Percentiles rank a stretch among this genome's conserved stretches.
These are phyloP conservation scores for Megalurothrips usitatus DNA, from an alignment of 2,888 invertebrate species.

Conservation along the genomic window DNA sequence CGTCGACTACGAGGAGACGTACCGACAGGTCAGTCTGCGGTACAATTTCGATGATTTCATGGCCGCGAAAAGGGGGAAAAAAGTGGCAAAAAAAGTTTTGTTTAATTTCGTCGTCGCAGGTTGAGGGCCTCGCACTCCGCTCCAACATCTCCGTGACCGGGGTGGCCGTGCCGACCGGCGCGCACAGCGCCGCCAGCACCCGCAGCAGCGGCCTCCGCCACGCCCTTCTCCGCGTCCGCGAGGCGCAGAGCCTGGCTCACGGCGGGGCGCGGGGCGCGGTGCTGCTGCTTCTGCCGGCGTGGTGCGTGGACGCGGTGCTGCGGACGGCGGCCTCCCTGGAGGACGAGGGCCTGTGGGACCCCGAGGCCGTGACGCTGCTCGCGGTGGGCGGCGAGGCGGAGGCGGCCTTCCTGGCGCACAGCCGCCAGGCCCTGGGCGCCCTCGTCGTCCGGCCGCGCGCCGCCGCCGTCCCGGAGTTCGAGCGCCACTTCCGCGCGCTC, in stretches of 20 bases:
- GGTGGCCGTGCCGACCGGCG: constrained; percentile 27
- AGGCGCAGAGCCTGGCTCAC: neutral
- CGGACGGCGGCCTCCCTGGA: constrained; percentile 33
- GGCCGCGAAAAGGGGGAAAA: no score
- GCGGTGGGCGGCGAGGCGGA: constrained; percentile 33
- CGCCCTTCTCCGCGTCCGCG: neutral
- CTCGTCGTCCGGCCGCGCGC: constrained; percentile 35
- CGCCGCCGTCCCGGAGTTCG: constrained; percentile 39
- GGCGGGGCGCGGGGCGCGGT: constrained; percentile 30
- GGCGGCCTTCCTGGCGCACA: constrained; percentile 31
- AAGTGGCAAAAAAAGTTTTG: neutral
- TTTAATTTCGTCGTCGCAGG: neutral
- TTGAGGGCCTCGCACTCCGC: neutral
- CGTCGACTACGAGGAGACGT: constrained; percentile 36
- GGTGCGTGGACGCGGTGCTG: constrained; percentile 34
- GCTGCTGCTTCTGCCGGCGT: constrained; percentile 35
- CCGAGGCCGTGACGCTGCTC: constrained; percentile 35
- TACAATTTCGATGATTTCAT: no score
- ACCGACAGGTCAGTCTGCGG: constrained; percentile 16
- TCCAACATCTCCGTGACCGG: constrained; percentile 4
- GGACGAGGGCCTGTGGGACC: constrained; percentile 34
- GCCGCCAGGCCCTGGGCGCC: constrained; percentile 35
- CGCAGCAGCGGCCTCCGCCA: neutral
- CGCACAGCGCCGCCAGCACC: neutral
- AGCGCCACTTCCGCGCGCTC: constrained; percentile 39